These are phyloP conservation scores for Procambarus virginalis DNA, from an alignment of 1,140 invertebrate species.

Conservation along the genomic window DNA sequence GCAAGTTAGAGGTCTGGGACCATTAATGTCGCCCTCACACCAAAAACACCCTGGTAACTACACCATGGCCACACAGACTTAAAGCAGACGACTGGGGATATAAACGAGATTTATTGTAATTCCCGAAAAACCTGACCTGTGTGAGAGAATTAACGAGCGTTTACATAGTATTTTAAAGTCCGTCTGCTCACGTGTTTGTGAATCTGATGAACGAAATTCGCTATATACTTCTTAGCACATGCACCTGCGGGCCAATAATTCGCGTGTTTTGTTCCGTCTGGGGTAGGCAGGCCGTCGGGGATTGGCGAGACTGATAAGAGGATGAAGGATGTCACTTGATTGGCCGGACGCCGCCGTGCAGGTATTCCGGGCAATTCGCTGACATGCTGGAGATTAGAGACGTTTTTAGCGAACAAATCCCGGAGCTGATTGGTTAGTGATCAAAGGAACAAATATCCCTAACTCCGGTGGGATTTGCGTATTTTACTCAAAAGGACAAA, in stretches of 20 bases:
- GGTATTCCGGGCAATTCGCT: neutral
- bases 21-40: no score
- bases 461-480: neutral
- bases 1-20: no score
- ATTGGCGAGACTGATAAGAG: conserved; percentile 7
- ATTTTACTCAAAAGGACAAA: neutral
- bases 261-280: neutral
- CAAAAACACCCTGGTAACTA: no score
- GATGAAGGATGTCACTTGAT: neutral
- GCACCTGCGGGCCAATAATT: neutral
- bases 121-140: neutral
- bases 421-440: neutral
- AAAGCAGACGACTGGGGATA: neutral
- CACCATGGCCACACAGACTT: neutral
- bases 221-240: neutral
- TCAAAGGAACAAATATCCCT: neutral
- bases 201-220: neutral
- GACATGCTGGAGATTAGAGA: neutral
- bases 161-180: neutral
- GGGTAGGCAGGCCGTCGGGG: neutral
- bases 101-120: neutral
- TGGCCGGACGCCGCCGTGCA: neutral
- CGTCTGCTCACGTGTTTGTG: neutral
- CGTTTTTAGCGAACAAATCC: neutral
- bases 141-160: neutral